Conservation (phyloP, 2,888 invertebrate species). For the Napeogenes inachia region DNA sequence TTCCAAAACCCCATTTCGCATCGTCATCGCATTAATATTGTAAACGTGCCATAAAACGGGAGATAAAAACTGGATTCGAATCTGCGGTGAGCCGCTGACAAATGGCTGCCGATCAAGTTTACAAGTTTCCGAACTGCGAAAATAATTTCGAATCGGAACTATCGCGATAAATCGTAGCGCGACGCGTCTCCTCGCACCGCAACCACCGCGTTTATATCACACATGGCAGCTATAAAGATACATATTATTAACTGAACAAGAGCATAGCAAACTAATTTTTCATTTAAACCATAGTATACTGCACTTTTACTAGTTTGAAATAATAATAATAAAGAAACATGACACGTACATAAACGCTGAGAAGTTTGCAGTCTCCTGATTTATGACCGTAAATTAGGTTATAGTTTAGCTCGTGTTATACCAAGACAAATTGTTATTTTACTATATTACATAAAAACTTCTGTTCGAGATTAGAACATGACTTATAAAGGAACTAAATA, state of each 20-base stretch:
- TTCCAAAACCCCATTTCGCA: background rate
- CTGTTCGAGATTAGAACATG: conserved; percentile 8
- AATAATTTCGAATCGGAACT: conserved; percentile 39
- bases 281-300: too few species aligned
- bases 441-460: background rate
- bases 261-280: background rate
- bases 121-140: conserved; percentile 41
- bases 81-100: conserved; percentile 42
- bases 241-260: conserved; percentile 1
- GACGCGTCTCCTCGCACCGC: conserved; percentile 19
- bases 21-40: conserved; percentile 15
- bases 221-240: background rate
- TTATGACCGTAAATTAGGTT: conserved; percentile 2
- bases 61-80: conserved; percentile 36
- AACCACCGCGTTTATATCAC: conserved; percentile 18
- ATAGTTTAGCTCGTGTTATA: conserved; percentile 2
- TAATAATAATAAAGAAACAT: background rate
- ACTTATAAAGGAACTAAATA: conserved; percentile 16
- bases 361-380: background rate
- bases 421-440: conserved; percentile 4
- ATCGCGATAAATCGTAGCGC: conserved; percentile 38
- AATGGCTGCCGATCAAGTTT: conserved; percentile 48
- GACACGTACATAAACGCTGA: background rate
- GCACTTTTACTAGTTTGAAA: too few species aligned
- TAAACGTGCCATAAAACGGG: conserved; percentile 14